Evolutionary conservation across 1,140 invertebrate species (phyloP), one percentile per base, ranked within the genome.

Genomic region (Bombus cullumanus): DNA sequence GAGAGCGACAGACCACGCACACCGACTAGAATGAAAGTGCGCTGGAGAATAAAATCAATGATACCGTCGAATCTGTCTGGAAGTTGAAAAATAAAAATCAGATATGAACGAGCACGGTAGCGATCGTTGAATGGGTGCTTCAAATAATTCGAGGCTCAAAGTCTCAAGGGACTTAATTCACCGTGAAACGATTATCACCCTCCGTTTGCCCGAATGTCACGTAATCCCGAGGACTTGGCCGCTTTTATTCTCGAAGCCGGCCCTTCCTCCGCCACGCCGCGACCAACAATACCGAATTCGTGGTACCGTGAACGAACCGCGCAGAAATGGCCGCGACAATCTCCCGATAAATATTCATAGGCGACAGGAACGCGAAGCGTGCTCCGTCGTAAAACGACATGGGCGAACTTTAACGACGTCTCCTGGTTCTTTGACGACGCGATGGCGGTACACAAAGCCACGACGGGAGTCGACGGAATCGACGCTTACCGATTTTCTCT

Each of bases 321-420:
- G 75, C 73, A 71, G 39, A 41, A 43, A 31, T 12, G 28, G 59
- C 39, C 71, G 31, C 18, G 69, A 68, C 68, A 41, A 64, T 81
- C 72, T 41, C 41, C 66, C 28, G 86, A 90, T 90, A 90, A 90
- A 90, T 90, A 90, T 90, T 90, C 89, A 90, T 90, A 76, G 85
- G 59, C 78, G 79, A 64, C 34, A 53, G 34, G 37, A 72, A 53
- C 34, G 39, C 8, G 18, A 31, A 37, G 37, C 62, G 64, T 39
- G 43, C 47, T 59, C 57, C 47, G 59, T 64, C 81, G 81, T 89
- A 87, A 89, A 89, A 90, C 72, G 66, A 87, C 41, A 47, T 10
- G 77, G 72, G 34, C 66, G 41, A 84, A 76, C 41, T 75, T 62
- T 22, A 69, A 86, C 74, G 78, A 74, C 84, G 85, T 25, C 79